Conservation (phyloP, 2,888 invertebrate species). For the Allolobophora icterica region DNA sequence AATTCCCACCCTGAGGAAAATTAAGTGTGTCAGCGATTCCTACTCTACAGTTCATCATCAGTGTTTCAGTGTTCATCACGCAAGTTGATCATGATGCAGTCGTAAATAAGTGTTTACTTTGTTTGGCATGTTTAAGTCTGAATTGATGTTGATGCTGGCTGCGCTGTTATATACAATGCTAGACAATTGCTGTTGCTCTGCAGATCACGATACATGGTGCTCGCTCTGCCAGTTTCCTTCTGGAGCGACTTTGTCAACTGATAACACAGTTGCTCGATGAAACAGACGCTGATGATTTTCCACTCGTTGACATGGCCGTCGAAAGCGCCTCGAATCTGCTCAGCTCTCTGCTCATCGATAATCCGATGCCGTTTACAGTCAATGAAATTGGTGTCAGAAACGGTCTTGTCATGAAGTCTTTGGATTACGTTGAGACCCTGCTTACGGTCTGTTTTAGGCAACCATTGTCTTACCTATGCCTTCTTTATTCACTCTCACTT, state of each 20-base stretch:
- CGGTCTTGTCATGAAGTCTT: not conserved
- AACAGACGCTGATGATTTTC: not conserved
- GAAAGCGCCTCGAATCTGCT: not conserved
- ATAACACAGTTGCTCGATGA: not conserved
- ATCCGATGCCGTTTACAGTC: not conserved
- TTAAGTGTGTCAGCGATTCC: no score
- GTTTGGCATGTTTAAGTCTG: no score
- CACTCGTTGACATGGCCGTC: not conserved
- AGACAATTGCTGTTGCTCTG: not conserved
- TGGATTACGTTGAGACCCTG: not conserved
- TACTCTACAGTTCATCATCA: no score
- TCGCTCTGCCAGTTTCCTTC: not conserved
- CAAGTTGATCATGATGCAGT: no score
- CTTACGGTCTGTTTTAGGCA: not conserved
- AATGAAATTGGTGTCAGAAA: not conserved
- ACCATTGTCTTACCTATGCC: no score
- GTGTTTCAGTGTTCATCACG: no score
- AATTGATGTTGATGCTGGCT: no score
- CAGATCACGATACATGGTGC: not conserved
- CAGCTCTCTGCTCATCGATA: not conserved
- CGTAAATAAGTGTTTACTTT: no score
- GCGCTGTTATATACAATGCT: not conserved
- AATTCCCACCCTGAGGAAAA: no score
- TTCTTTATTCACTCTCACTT: no score
- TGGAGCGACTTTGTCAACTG: not conserved